Base-by-base conservation (phyloP, 2,113 vertebrate genomes). In the Cettia cetti region DNA sequence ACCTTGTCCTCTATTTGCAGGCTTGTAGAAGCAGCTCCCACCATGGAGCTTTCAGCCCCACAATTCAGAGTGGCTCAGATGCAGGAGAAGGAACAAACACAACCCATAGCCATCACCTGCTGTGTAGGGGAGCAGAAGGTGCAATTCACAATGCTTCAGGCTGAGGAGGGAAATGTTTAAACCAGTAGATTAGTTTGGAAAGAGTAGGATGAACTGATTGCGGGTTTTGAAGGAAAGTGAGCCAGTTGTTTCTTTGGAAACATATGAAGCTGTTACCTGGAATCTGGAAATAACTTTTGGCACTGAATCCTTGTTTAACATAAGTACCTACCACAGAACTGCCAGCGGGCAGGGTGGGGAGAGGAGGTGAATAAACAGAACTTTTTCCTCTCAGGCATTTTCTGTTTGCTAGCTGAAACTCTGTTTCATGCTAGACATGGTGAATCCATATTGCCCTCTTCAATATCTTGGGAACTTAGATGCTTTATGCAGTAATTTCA, bases 251-350 rank as follows among this genome's bases (percentile, higher is more conserved):
- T 88, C 50, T 93, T 70, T 81, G 88, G 85, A 94, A 93, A 86
- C 23, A 15, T 56, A 69, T 72, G 59, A 83, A 90, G 35, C 35
- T 85, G 37, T 15, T 81, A 68, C 75, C 54, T 81, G 80, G 80
- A 94, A 92, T 37, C 45, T 60, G 52, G 68, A 93, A 94, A 65
- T 14, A 45, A 15, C 27, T 86, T 86, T 90, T 93, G 92, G 88
- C 89, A 70, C 33, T 78, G 59, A 77, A 70, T 90, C 50, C 11
- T 52, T 10, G 0, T 83, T 95, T 95, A 69, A 54, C 39, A 13
- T 53, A 74, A 76, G 9, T 72, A 95, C 86, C 90, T 95, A 93
- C 92, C 90, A 89, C 90, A 97, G 59, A 92, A 75, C 30, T 86
- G 92, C 94, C 80, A 28, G 35, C 31, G 68, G 92, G 95, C 63